phyloP scores from a whole-genome alignment of 2,888 invertebrate genomes.

The Cyrtodaria siliqua region DNA sequence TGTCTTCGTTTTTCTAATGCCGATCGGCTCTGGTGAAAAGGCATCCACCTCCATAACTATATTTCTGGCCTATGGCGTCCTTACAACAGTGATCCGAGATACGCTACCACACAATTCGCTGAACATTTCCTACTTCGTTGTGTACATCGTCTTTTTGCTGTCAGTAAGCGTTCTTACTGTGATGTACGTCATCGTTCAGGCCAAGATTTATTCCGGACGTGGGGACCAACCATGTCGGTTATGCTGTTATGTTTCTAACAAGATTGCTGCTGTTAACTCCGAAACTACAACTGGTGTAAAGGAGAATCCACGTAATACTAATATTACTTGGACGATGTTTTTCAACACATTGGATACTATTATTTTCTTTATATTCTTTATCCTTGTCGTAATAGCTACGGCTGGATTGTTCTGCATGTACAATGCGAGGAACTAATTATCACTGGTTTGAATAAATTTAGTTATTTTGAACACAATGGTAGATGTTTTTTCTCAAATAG shows the following conservation, averaged over 20 bases:
- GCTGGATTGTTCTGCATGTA: too few species aligned
- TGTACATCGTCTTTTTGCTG: constrained; percentile 20
- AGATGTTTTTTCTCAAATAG: too few species aligned
- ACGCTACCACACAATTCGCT: constrained; percentile 34
- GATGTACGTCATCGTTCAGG: constrained; percentile 24
- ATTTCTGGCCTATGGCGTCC: constrained; percentile 35
- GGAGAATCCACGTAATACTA: too few species aligned
- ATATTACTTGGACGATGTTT: not conserved
- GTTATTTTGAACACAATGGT: too few species aligned
- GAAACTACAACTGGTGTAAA: too few species aligned
- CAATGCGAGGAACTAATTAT: too few species aligned
- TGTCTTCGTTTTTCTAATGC: constrained; percentile 30
- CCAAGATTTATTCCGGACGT: not conserved
- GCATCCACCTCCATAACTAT: constrained; percentile 31
- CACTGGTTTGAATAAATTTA: too few species aligned
- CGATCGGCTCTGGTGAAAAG: constrained; percentile 33
- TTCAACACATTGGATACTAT: not conserved
- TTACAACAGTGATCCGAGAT: constrained; percentile 19
- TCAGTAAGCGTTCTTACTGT: constrained; percentile 18
- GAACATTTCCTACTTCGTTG: constrained; percentile 19
- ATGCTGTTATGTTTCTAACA: not conserved
- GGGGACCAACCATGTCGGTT: not conserved
- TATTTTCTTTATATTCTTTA: too few species aligned
- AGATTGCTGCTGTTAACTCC: too few species aligned
- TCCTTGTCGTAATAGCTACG: too few species aligned